Conservation (phyloP, 2,113 vertebrate genomes). For the Anolis sagrei region DNA sequence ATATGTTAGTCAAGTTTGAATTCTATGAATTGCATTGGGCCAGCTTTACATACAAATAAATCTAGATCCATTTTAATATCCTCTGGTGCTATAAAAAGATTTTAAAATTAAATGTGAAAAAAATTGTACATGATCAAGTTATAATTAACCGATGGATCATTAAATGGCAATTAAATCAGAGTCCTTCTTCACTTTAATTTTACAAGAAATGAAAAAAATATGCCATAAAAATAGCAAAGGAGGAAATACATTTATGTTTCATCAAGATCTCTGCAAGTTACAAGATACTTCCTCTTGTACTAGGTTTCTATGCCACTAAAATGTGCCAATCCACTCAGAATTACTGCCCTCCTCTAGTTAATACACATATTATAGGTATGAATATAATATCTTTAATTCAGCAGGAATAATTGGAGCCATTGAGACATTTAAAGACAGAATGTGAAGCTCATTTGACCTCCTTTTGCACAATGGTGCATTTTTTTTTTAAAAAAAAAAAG, state of each 20-base stretch:
- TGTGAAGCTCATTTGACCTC: conserved; percentile 24
- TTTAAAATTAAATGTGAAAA: not conserved
- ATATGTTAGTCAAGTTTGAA: not conserved
- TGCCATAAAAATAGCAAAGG: conserved; percentile 34
- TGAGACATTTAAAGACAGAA: conserved; percentile 12
- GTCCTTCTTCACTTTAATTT: conserved; percentile 19
- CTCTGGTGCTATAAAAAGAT: not conserved
- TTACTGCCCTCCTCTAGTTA: conserved; percentile 26
- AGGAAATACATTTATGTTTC: conserved; percentile 42
- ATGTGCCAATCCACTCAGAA: conserved; percentile 12
- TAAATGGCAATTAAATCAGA: conserved; percentile 54
- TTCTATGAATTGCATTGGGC: not conserved
- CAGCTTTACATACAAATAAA: not conserved
- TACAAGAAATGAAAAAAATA: conserved; percentile 35
- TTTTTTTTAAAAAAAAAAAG: not conserved
- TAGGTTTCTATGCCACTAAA: not conserved
- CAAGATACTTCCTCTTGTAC: not conserved
- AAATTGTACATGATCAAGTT: conserved; percentile 14
- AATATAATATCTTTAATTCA: conserved; percentile 61
- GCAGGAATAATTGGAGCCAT: conserved; percentile 48
- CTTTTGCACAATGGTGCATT: not conserved
- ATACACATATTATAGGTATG: conserved; percentile 62
- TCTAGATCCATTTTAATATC: not conserved
- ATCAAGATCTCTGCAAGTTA: conserved; percentile 18
- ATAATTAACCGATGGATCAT: conserved; percentile 35